A percentile compares a stretch with the other conserved stretches of the same genome.
Evolutionary conservation across 2,888 invertebrate genomes (phyloP).

Genomic region (Macropis europaea): DNA sequence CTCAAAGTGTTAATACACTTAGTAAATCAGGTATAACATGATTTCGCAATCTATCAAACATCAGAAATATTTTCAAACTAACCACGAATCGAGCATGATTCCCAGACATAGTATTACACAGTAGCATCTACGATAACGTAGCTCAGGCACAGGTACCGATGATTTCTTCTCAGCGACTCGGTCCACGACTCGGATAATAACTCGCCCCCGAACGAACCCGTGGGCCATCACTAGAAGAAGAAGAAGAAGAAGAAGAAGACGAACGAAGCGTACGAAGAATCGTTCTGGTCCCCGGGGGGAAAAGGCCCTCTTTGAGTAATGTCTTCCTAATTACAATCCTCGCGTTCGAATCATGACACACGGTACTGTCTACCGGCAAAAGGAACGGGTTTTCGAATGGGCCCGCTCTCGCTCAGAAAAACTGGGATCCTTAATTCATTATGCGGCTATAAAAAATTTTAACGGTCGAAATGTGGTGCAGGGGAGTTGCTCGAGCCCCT

Average conservation of each 20-base stretch:
- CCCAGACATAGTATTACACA: too few relatives aligned
- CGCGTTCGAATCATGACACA: slow-evolving; percentile 53
- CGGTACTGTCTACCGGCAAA: slow-evolving; percentile 28
- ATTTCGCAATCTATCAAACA: too few relatives aligned
- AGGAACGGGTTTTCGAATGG: slow-evolving; percentile 51
- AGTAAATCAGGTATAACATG: too few relatives aligned
- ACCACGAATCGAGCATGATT: too few relatives aligned
- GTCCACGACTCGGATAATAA: slow-evolving; percentile 27
- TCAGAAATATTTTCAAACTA: too few relatives aligned
- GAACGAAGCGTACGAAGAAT: slow-evolving; percentile 22
- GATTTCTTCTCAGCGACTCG: slow-evolving; percentile 49
- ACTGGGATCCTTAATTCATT: slow-evolving; percentile 48
- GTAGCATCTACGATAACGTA: slow-evolving; percentile 5
- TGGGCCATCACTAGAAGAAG: slow-evolving; percentile 2
- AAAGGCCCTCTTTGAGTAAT: slow-evolving; percentile 67
- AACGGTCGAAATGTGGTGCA: slow-evolving; percentile 49
- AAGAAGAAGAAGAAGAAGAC: neutral
- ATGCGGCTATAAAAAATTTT: slow-evolving; percentile 47
- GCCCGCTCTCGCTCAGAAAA: slow-evolving; percentile 36
- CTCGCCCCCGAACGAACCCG: slow-evolving; percentile 38
- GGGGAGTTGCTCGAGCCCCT: neutral
- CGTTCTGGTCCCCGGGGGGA: slow-evolving; percentile 32
- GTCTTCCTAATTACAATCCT: slow-evolving; percentile 73
- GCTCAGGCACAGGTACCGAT: slow-evolving; percentile 36
- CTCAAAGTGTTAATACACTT: too few relatives aligned